A percentile compares a stretch with the other conserved stretches of the same genome.
Conservation (phyloP, 2,113 vertebrate genomes). For the Ahaetulla prasina region DNA sequence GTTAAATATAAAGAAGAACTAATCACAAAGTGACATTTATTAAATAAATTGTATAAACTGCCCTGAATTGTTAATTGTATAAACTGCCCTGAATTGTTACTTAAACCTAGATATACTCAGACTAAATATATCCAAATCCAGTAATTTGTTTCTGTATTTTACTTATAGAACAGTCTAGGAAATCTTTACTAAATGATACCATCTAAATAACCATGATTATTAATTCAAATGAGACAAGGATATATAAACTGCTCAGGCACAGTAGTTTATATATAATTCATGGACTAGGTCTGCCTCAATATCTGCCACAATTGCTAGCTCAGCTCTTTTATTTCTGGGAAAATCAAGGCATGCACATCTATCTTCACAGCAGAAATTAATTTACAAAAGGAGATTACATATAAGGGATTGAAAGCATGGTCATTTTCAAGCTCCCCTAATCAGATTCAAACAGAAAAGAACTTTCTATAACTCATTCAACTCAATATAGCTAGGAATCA, state of each 20-base stretch:
- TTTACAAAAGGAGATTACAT: background rate
- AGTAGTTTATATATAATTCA: background rate
- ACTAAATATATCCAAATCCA: background rate
- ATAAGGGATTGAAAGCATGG: background rate
- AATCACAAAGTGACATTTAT: background rate
- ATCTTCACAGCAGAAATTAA: background rate
- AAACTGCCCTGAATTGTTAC: background rate
- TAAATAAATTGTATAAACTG: background rate
- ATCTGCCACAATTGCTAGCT: background rate
- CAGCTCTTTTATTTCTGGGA: background rate
- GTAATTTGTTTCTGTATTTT: background rate
- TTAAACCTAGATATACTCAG: background rate
- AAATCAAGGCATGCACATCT: background rate
- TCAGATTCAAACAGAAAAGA: background rate
- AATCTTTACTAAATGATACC: background rate
- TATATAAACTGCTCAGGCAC: background rate
- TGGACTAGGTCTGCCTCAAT: background rate
- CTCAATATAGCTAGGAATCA: background rate
- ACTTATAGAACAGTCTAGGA: background rate
- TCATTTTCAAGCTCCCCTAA: background rate
- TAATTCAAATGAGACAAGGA: background rate
- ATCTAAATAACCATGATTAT: background rate
- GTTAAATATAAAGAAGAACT: background rate
- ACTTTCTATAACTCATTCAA: background rate
- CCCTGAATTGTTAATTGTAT: background rate